phyloP scores from a whole-genome alignment of 2,797 vertebrate genomes.

The Acestrorhynchus altus region DNA sequence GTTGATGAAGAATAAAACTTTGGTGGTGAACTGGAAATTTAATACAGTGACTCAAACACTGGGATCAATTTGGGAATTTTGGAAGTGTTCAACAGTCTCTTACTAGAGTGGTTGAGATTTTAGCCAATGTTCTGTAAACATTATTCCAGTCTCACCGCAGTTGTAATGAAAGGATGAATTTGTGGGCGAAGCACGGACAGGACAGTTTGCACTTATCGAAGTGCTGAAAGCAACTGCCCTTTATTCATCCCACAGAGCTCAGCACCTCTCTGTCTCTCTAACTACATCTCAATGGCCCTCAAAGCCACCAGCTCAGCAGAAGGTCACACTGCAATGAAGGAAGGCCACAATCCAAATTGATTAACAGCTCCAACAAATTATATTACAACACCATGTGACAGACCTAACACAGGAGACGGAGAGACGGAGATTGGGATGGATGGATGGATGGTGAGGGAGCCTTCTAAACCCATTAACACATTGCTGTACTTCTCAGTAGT shows the following conservation, averaged over 20 bases:
- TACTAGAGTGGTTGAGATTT: neutral
- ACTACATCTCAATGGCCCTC: neutral
- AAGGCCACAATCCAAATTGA: constrained; percentile 33
- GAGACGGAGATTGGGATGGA: neutral
- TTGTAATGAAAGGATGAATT: neutral
- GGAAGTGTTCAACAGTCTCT: neutral
- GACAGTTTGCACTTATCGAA: constrained; percentile 5
- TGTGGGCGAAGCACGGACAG: neutral
- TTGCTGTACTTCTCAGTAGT: neutral
- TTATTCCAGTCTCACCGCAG: neutral
- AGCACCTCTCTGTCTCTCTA: neutral
- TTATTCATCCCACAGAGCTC: neutral
- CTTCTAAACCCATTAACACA: neutral
- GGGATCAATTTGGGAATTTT: neutral
- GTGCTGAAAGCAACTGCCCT: neutral
- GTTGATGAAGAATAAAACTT: too few relatives aligned
- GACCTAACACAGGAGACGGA: neutral
- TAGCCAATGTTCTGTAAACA: neutral
- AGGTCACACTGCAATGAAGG: constrained; percentile 33
- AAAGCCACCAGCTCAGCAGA: constrained; percentile 21
- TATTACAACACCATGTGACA: constrained; percentile 37
- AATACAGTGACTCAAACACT: too few relatives aligned
- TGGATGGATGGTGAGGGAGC: neutral
- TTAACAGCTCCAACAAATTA: constrained; percentile 40
- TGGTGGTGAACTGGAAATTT: too few relatives aligned